Percentiles rank a stretch among this genome's conserved stretches.
Conservation (phyloP, 2,888 invertebrate genomes). For the Teleogryllus oceanicus region DNA sequence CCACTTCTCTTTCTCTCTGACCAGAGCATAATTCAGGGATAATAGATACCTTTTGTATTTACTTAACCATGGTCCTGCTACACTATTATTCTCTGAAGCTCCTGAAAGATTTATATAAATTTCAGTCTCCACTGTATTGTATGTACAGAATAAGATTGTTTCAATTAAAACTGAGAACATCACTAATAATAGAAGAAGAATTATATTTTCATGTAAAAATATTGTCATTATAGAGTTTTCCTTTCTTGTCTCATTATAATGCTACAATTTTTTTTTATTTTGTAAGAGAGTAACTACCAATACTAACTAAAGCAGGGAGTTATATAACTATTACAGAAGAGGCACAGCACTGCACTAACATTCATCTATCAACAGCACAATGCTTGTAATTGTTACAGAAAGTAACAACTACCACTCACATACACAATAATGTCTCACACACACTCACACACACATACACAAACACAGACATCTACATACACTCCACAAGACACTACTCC, state of each 20-base stretch:
- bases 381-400: slow-evolving; percentile 22
- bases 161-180: neutral
- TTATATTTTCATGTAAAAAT: neutral
- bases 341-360: slow-evolving; percentile 23
- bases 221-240: slow-evolving; percentile 19
- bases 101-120: slow-evolving; percentile 24
- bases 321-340: slow-evolving; percentile 3
- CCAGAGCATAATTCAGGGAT: too few relatives aligned
- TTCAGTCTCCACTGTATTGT: slow-evolving; percentile 20
- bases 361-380: slow-evolving; percentile 21
- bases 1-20: too few relatives aligned
- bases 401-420: slow-evolving; percentile 11
- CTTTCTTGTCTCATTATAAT: slow-evolving; percentile 23
- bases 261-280: neutral
- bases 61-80: neutral
- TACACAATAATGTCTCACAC: neutral
- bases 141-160: neutral
- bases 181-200: neutral
- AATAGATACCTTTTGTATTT: neutral
- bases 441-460: slow-evolving; percentile 24
- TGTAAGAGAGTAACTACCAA: slow-evolving; percentile 18
- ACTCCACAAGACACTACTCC: slow-evolving; percentile 23
- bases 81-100: slow-evolving; percentile 18
- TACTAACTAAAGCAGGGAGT: slow-evolving; percentile 2
- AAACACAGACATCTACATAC: slow-evolving; percentile 24